phyloP scores from a whole-genome alignment of 2,113 vertebrate species.

The Aphelocoma coerulescens region DNA sequence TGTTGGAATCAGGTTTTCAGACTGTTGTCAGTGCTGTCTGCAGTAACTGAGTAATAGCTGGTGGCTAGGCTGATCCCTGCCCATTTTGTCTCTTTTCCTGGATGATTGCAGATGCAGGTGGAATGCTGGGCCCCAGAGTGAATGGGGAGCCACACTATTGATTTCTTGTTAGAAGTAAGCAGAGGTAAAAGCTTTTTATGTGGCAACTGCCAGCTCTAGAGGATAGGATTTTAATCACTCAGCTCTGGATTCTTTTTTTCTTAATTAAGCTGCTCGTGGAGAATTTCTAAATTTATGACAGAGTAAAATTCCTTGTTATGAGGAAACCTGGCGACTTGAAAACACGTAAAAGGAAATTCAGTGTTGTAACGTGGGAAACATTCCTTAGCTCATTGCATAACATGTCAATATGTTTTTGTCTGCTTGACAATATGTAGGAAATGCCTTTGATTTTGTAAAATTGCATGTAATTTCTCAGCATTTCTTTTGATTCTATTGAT shows the following conservation, averaged over 20 bases:
- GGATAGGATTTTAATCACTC: neutral
- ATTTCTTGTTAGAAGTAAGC: neutral
- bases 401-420: slow-evolving; percentile 68
- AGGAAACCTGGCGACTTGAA: neutral
- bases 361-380: neutral
- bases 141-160: neutral
- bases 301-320: neutral
- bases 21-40: neutral
- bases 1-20: neutral
- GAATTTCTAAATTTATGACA: neutral
- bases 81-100: neutral
- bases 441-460: slow-evolving; percentile 63
- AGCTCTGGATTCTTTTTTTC: neutral
- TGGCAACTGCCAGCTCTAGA: neutral
- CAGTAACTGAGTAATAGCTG: neutral
- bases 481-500: slow-evolving; percentile 71
- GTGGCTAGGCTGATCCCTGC: neutral
- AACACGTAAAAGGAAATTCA: neutral
- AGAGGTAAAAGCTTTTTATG: neutral
- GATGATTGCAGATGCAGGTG: neutral
- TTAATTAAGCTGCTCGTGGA: neutral
- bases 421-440: slow-evolving; percentile 58
- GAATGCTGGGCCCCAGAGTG: neutral
- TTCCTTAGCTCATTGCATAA: slow-evolving; percentile 13
- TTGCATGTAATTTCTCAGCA: slow-evolving; percentile 52